Base-by-base conservation (phyloP, 2,113 vertebrate species). In the Lampris incognitus region DNA sequence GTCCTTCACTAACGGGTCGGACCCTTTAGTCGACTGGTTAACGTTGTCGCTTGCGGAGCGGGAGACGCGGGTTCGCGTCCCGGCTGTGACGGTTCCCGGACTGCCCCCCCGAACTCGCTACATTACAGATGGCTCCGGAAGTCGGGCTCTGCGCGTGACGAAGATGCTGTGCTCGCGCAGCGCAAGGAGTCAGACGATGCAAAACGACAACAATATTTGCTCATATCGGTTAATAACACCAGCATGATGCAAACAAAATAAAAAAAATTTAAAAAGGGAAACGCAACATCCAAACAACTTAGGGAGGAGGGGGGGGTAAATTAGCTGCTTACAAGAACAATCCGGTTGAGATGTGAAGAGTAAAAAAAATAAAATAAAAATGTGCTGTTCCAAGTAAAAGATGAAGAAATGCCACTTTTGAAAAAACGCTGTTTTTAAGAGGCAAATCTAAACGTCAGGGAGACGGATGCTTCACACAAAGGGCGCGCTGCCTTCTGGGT, bases 361-460 rank as follows among this genome's bases (percentile, higher is more conserved):
- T 24, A 24, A 81, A 85, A 89, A 88, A 83, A 87, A 88, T 78
- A 65, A 88, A 88, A 83, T 85, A 88, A 76, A 65, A 88, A 85
- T 86, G 73, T 88, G 84, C 85, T 67, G 77, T 81, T 81, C 84
- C 64, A 76, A 89, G 89, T 79, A 93, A 92, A 89, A 80, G 78
- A 86, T 79, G 87, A 86, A 84, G 75, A 86, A 84, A 86, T 84
- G 89, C 66, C 88, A 88, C 76, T 79, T 89, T 85, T 93, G 87
- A 92, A 88, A 90, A 24, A 91, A 94, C 93, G 83, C 73, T 63
- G 76, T 87, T 70, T 90, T 92, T 90, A 86, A 93, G 93, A 90
- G 87, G 89, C 86, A 83, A 90, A 88, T 88, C 86, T 91, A 93
- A 92, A 91, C 85, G 91, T 92, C 93, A 91, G 89, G 60, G 87